phyloP scores from a whole-genome alignment of 2,113 vertebrate species.

The Pycnonotus jocosus region DNA sequence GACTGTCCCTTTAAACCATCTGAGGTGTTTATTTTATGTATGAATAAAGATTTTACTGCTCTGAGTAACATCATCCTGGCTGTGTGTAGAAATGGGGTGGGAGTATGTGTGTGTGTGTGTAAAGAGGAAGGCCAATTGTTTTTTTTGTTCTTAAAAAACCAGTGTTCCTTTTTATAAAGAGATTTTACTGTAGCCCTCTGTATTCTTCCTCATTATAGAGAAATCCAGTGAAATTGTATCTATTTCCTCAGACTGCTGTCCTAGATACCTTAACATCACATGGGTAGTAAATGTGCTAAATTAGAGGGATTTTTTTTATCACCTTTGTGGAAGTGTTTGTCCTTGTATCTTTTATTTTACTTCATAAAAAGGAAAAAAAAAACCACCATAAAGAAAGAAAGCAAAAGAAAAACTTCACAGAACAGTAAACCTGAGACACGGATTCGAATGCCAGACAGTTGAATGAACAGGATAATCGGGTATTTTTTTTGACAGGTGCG shows the following conservation, averaged over 20 bases:
- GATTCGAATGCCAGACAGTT: conserved; percentile 76
- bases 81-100: background rate
- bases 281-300: conserved; percentile 13
- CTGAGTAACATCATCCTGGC: background rate
- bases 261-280: conserved; percentile 44
- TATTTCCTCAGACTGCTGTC: background rate
- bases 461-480: conserved; percentile 80
- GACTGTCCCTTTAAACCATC: background rate
- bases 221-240: conserved; percentile 35
- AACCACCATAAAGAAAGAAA: background rate
- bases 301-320: conserved; percentile 15
- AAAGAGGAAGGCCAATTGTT: background rate
- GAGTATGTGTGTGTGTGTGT: background rate
- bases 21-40: background rate
- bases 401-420: conserved; percentile 62
- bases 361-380: background rate
- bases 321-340: conserved; percentile 57
- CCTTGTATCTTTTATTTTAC: conserved; percentile 66
- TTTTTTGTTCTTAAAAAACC: conserved; percentile 26
- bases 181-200: conserved; percentile 13
- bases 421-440: conserved; percentile 77
- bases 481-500: conserved; percentile 82
- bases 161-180: background rate
- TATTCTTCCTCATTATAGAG: background rate
- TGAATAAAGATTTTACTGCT: background rate